These are phyloP conservation scores for Phania funesta DNA, from an alignment of 2,888 invertebrate species.

Conservation along the genomic window DNA sequence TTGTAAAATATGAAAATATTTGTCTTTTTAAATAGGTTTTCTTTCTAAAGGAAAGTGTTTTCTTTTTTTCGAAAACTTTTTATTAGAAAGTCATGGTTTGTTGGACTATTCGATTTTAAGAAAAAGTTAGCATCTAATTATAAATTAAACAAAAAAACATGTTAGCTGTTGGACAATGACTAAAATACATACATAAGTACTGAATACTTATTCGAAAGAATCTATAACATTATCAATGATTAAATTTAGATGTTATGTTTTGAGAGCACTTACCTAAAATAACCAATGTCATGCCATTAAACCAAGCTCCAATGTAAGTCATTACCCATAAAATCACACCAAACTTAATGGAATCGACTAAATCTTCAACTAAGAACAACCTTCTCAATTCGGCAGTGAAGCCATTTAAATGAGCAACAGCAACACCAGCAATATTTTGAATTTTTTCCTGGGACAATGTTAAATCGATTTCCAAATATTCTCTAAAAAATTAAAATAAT, in stretches of 20 bases:
- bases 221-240: not conserved
- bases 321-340: conserved; percentile 96
- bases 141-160: too few species aligned
- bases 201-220: not conserved
- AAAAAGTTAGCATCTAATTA: too few species aligned
- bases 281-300: conserved; percentile 99
- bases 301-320: conserved; percentile 98
- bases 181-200: too few species aligned
- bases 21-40: too few species aligned
- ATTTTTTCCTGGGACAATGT: conserved; percentile 95
- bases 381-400: conserved; percentile 91
- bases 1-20: too few species aligned
- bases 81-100: too few species aligned
- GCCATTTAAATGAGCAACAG: conserved; percentile 93
- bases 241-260: too few species aligned
- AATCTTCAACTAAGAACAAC: conserved; percentile 97
- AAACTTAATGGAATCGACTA: conserved; percentile 97
- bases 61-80: too few species aligned
- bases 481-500: conserved; percentile 81
- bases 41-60: too few species aligned
- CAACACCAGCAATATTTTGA: conserved; percentile 91
- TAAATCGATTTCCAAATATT: conserved; percentile 92
- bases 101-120: too few species aligned
- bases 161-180: too few species aligned
- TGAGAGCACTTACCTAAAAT: conserved; percentile 90